A percentile compares a stretch with the other conserved stretches of the same genome.
These are phyloP conservation scores for Macaca mulatta DNA, from an alignment of 2,113 vertebrate genomes.

Conservation along the genomic window DNA sequence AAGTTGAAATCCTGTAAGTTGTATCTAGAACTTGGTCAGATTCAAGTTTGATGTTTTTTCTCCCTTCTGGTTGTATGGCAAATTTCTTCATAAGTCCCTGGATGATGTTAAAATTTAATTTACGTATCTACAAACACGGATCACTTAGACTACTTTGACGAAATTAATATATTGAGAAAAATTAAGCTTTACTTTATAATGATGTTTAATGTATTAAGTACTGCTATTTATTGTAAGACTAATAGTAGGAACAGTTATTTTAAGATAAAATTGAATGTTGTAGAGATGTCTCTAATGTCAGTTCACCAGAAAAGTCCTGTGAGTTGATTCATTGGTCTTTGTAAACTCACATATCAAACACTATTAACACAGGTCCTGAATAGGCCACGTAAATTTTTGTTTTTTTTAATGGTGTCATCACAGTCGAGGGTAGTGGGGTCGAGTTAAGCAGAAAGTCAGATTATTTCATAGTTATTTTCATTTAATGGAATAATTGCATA, in stretches of 20 bases:
- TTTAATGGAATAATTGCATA: background rate
- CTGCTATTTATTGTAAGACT: background rate
- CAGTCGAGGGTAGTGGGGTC: background rate
- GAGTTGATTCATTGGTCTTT: background rate
- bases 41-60: background rate
- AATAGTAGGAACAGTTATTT: background rate
- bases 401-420: background rate
- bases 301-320: background rate
- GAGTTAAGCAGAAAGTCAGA: background rate
- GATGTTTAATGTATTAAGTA: background rate
- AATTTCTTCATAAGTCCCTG: background rate
- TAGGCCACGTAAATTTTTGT: background rate
- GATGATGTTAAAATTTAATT: background rate
- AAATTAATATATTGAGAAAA: background rate
- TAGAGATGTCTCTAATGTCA: background rate
- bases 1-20: background rate
- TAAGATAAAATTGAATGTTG: background rate
- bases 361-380: background rate
- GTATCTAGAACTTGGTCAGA: background rate
- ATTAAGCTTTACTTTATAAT: slow-evolving; percentile 23
- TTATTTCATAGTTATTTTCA: slow-evolving; percentile 8
- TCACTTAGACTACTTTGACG: background rate
- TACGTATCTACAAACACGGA: background rate
- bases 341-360: background rate
- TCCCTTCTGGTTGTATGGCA: background rate